These are phyloP conservation scores for Plumapathes pennacea DNA, from an alignment of 92 coral and sea anemone genomes.

Conservation along the genomic window DNA sequence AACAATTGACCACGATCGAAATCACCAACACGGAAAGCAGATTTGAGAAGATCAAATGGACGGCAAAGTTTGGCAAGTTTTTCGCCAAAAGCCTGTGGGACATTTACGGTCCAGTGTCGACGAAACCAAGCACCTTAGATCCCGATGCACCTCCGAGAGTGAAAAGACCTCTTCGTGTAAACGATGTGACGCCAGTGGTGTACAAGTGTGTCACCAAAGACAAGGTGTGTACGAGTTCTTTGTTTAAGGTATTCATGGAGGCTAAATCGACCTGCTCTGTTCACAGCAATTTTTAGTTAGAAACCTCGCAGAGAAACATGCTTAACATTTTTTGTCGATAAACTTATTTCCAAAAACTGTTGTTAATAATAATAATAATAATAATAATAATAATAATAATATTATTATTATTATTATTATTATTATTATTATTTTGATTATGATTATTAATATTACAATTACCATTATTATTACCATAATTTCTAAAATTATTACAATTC, in stretches of 20 bases:
- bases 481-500: too few species aligned
- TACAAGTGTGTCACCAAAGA: slow-evolving; percentile 24
- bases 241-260: not conserved
- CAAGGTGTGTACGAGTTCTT: slow-evolving; percentile 4
- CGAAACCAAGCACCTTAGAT: not conserved
- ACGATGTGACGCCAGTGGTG: slow-evolving; percentile 16
- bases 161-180: slow-evolving; percentile 30
- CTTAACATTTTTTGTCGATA: too few species aligned
- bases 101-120: slow-evolving; percentile 33
- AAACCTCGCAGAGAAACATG: too few species aligned
- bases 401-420: too few species aligned
- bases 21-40: slow-evolving; percentile 29
- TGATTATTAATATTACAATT: too few species aligned
- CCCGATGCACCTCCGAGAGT: slow-evolving; percentile 27
- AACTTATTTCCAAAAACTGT: too few species aligned
- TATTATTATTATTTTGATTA: too few species aligned
- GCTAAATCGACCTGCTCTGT: not conserved
- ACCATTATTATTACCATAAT: too few species aligned
- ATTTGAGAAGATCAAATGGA: slow-evolving; percentile 28
- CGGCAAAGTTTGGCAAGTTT: slow-evolving; percentile 23
- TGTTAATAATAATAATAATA: too few species aligned
- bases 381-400: too few species aligned
- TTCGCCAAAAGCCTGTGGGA: slow-evolving; percentile 39
- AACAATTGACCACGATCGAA: slow-evolving; percentile 41
- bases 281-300: too few species aligned